Evolutionary conservation across 2,797 vertebrate species (phyloP).

Genomic region (Ispidina lecontei): DNA sequence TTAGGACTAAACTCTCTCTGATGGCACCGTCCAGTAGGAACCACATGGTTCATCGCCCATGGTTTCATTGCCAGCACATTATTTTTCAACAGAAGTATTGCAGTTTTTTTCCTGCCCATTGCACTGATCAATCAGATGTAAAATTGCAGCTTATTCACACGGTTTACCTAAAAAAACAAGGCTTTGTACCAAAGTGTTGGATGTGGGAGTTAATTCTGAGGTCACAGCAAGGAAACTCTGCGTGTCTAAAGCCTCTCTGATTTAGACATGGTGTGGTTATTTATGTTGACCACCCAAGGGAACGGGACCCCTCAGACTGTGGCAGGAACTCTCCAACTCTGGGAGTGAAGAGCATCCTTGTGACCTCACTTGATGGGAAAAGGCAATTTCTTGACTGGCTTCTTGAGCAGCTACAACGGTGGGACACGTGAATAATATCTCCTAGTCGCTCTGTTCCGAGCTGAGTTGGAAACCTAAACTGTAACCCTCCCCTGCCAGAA

Average conservation of each 20-base stretch:
- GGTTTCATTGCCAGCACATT: neutral
- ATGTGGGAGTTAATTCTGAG: neutral
- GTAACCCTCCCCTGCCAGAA: neutral
- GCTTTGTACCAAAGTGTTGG: neutral
- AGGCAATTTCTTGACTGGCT: neutral
- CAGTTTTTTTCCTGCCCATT: neutral
- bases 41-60: neutral
- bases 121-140: neutral
- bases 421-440: neutral
- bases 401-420: neutral
- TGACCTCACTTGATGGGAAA: neutral
- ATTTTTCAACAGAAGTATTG: neutral
- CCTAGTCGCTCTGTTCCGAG: neutral
- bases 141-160: neutral
- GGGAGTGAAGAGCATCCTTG: neutral
- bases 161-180: neutral
- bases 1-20: neutral
- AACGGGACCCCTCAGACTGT: neutral
- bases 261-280: neutral
- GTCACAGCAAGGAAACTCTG: neutral
- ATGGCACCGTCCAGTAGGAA: neutral
- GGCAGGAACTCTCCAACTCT: neutral
- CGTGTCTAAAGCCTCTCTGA: neutral
- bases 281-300: neutral
- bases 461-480: neutral